Base-by-base conservation (phyloP, 2,113 vertebrate species). In the Siniperca knerii region DNA sequence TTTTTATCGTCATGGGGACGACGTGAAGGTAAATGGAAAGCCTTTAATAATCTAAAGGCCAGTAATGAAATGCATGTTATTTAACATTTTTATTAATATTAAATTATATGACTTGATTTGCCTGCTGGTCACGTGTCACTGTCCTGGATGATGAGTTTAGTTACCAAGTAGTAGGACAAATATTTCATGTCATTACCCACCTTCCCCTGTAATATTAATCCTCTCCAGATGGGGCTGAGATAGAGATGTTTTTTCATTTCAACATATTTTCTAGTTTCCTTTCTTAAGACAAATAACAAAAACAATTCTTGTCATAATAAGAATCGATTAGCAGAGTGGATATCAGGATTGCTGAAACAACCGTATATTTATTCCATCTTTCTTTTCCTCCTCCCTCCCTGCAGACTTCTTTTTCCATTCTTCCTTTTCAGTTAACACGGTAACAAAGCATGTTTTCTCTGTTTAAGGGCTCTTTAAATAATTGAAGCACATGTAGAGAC, bases 401-500 rank as follows among this genome's bases (percentile, higher is more conserved):
- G 8, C 42, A 6, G 46, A 16, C 16, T 3, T 33, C 9, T 44
- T 55, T 52, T 50, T 66, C 6, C 37, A 4, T 50, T 62, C 18
- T 60, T 57, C n/a, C 58, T 35, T n/a, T 4, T 20, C 29, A 40
- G 61, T 33, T 65, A 57, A 73, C 61, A 68, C 55, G 20, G 40
- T 62, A 37, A 60, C 61, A 50, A 42, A 81, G 13, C 64, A 8
- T 52, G 4, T 81, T 83, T 77, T 29, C 46, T 61, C 37, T 71
- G 6, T 62, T 77, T 64, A 77, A 70, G 12, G 23, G 2, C 0
- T 33, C 68, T 8, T 46, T 89, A 65, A 84, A 89, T 85, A 67
- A 77, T 85, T 77, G 9, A 90, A 42, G 55, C 11, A n/a, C 11
- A 48, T 8, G 13, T n/a, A 3, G 29, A 72, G 48, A 61, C 44